These are phyloP conservation scores for Lordiphosa clarofinis DNA, from an alignment of 1,140 invertebrate species.

Conservation along the genomic window DNA sequence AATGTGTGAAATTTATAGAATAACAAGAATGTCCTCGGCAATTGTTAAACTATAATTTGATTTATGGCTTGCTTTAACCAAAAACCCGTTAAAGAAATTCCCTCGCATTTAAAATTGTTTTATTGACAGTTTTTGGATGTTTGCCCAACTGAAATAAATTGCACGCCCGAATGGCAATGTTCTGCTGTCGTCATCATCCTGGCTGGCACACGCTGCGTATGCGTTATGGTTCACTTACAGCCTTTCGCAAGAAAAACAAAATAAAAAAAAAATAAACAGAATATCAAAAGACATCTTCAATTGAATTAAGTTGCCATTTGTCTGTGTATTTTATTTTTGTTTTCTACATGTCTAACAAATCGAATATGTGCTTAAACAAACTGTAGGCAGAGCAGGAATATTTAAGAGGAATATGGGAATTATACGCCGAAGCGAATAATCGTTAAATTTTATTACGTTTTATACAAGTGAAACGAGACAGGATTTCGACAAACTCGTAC, in stretches of 20 bases:
- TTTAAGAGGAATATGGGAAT: too few species aligned
- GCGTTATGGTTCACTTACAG: conserved; percentile 20
- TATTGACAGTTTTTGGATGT: conserved; percentile 50
- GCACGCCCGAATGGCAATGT: conserved; percentile 37
- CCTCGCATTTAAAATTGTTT: conserved; percentile 19
- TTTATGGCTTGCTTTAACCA: conserved; percentile 44
- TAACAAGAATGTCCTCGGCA: neutral
- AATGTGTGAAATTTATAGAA: conserved; percentile 27
- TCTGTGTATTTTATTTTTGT: conserved; percentile 43
- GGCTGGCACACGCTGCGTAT: conserved; percentile 30
- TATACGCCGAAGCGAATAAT: too few species aligned
- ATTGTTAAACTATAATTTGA: conserved; percentile 34
- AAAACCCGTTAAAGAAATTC: conserved; percentile 14
- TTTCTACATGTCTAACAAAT: too few species aligned
- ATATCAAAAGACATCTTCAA: too few species aligned
- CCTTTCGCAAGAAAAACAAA: conserved; percentile 3
- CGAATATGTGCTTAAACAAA: too few species aligned
- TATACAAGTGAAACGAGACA: too few species aligned
- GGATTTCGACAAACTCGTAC: too few species aligned
- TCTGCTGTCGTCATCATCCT: conserved; percentile 19
- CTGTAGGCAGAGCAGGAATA: too few species aligned
- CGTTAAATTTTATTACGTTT: too few species aligned
- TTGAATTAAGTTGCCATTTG: conserved; percentile 11
- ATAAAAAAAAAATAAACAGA: neutral
- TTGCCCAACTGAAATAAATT: conserved; percentile 55